Conservation (phyloP, 2,797 vertebrate genomes). For the Diceros bicornis region DNA sequence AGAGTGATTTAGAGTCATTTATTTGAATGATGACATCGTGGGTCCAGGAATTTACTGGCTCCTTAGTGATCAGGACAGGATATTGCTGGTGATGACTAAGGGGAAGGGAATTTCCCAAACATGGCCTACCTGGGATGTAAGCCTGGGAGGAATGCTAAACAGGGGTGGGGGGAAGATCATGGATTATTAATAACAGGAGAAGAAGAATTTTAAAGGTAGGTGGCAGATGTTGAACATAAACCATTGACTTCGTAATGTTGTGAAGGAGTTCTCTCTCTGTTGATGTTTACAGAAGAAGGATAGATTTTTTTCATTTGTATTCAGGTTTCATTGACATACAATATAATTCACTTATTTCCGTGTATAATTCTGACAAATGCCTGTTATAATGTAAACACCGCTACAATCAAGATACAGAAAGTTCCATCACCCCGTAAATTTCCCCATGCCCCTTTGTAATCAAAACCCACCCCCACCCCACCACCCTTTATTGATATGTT, state of each 20-base stretch:
- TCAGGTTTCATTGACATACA: not conserved
- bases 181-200: not conserved
- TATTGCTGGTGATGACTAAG: not conserved
- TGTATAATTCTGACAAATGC: not conserved
- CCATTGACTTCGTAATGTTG: conserved; percentile 1
- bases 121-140: not conserved
- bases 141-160: not conserved
- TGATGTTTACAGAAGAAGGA: not conserved
- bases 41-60: not conserved
- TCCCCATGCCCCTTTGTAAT: not conserved
- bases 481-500: not conserved
- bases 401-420: not conserved
- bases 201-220: not conserved
- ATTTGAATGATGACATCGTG: not conserved
- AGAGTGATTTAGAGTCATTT: not conserved
- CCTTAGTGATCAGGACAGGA: not conserved
- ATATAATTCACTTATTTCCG: not conserved
- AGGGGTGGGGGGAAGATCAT: not conserved
- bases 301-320: not conserved
- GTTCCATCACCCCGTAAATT: not conserved
- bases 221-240: not conserved
- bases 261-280: not conserved
- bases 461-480: not conserved
- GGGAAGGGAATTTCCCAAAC: not conserved
- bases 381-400: not conserved